A percentile compares a stretch with the other conserved stretches of the same genome.
Conservation (phyloP, 2,888 invertebrate species). For the Sylvicola cinctus region DNA sequence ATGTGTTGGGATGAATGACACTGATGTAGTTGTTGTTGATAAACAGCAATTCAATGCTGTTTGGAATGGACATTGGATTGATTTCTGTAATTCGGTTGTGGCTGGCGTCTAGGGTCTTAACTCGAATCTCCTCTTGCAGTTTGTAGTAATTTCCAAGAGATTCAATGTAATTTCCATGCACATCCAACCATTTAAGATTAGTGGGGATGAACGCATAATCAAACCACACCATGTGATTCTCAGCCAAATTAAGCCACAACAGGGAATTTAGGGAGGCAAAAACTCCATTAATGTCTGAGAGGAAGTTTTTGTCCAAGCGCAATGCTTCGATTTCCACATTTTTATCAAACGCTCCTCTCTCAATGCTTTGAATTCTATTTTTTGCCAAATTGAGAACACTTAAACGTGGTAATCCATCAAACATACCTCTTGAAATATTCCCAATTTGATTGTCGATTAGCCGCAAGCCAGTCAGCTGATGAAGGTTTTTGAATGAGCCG, state of each 20-base stretch:
- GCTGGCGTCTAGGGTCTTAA: constrained; percentile 73
- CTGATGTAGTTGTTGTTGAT: constrained; percentile 76
- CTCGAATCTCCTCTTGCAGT: constrained; percentile 57
- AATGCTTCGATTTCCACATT: constrained; percentile 70
- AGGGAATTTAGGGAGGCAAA: constrained; percentile 69
- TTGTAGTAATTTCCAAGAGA: constrained; percentile 75
- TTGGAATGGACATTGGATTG: constrained; percentile 65
- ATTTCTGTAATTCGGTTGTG: constrained; percentile 73
- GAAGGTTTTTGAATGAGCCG: constrained; percentile 66
- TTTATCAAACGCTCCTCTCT: constrained; percentile 62
- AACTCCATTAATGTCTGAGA: constrained; percentile 76
- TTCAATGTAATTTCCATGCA: constrained; percentile 77
- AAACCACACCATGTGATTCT: constrained; percentile 83
- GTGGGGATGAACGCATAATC: constrained; percentile 82
- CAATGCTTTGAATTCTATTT: constrained; percentile 71
- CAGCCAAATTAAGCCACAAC: constrained; percentile 71
- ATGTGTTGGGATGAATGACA: constrained; percentile 64
- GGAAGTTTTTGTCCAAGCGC: constrained; percentile 68
- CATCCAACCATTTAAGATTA: constrained; percentile 75
- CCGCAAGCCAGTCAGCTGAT: constrained; percentile 68
- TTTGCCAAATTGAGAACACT: constrained; percentile 76
- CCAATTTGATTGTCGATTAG: constrained; percentile 80
- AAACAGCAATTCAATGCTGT: constrained; percentile 69
- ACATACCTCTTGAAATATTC: constrained; percentile 66
- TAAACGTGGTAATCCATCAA: constrained; percentile 64